A percentile compares a stretch with the other conserved stretches of the same genome.
Evolutionary conservation across 2,113 vertebrate genomes (phyloP).

Genomic region (Neoarius graeffei): DNA sequence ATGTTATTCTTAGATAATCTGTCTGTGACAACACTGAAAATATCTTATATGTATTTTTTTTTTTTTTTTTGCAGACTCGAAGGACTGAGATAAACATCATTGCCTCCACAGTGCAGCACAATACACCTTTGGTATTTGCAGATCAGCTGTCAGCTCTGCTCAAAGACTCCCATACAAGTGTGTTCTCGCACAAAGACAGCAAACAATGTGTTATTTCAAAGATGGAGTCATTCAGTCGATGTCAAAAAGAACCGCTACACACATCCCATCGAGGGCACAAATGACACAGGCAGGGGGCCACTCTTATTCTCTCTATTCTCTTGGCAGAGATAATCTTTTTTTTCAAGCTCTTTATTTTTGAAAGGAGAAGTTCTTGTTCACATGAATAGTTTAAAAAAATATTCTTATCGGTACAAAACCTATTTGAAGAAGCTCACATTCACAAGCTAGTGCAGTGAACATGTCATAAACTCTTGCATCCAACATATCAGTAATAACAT

Average conservation of each 20-base stretch:
- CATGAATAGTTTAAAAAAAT: not conserved
- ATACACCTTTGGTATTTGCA: not conserved
- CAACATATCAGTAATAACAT: not conserved
- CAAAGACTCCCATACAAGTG: not conserved
- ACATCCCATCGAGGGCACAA: not conserved
- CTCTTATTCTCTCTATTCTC: not conserved
- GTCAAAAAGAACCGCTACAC: not conserved
- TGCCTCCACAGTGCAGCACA: not conserved
- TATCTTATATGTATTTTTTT: not conserved
- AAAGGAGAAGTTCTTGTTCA: not conserved
- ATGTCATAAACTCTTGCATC: not conserved
- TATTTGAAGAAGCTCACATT: not conserved
- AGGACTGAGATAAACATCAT: not conserved
- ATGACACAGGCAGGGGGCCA: not conserved
- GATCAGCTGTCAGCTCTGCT: slow-evolving; percentile 3
- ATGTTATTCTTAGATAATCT: not conserved
- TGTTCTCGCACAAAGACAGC: not conserved
- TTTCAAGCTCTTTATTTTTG: not conserved
- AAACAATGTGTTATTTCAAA: not conserved
- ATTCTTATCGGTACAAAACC: not conserved
- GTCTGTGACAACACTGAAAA: no score
- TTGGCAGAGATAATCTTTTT: not conserved
- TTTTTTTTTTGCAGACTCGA: not conserved
- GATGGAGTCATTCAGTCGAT: not conserved
- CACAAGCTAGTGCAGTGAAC: not conserved